Conservation (phyloP, 2,888 invertebrate species). For the Drosophila lutescens region DNA sequence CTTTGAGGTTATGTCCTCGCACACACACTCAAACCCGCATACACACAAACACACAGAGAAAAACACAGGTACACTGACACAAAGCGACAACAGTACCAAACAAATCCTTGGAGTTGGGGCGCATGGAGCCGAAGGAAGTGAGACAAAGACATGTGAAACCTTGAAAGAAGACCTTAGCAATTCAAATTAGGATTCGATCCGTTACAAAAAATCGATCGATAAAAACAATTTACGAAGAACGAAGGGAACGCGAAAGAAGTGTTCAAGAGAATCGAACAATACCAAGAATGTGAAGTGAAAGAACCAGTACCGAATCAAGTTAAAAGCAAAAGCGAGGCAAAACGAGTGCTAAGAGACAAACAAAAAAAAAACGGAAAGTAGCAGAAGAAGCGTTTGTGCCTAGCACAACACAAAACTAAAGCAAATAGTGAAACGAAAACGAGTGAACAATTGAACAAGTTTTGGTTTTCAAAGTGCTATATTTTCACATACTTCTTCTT, state of each 20-base stretch:
- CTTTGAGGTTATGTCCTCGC: slow-evolving; percentile 1
- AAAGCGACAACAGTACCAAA: slow-evolving; percentile 38
- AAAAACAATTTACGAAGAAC: slow-evolving; percentile 13
- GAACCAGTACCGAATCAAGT: slow-evolving; percentile 25
- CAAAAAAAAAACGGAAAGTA: slow-evolving; percentile 12
- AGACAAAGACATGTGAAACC: slow-evolving; percentile 26
- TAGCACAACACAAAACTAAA: slow-evolving; percentile 24
- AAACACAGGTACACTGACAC: slow-evolving; percentile 25
- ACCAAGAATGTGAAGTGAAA: slow-evolving; percentile 29
- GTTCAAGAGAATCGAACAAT: slow-evolving; percentile 30
- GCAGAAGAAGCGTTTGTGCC: slow-evolving; percentile 16
- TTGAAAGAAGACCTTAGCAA: slow-evolving; percentile 22
- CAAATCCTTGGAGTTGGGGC: slow-evolving; percentile 83
- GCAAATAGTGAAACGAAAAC: slow-evolving; percentile 26
- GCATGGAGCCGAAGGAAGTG: slow-evolving; percentile 64
- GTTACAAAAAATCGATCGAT: slow-evolving; percentile 3
- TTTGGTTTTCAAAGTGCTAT: slow-evolving; percentile 43
- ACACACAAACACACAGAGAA: slow-evolving; percentile 24
- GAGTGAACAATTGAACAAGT: slow-evolving; percentile 46
- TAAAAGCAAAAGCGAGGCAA: slow-evolving; percentile 20
- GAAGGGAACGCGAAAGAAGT: slow-evolving; percentile 16
- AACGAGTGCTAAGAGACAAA: slow-evolving; percentile 19
- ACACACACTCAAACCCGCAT: slow-evolving; percentile 19
- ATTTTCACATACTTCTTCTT: slow-evolving; percentile 36
- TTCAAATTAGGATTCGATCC: slow-evolving; percentile 29